Conservation (phyloP, 2,797 vertebrate species). For the Spondyliosoma cantharus region DNA sequence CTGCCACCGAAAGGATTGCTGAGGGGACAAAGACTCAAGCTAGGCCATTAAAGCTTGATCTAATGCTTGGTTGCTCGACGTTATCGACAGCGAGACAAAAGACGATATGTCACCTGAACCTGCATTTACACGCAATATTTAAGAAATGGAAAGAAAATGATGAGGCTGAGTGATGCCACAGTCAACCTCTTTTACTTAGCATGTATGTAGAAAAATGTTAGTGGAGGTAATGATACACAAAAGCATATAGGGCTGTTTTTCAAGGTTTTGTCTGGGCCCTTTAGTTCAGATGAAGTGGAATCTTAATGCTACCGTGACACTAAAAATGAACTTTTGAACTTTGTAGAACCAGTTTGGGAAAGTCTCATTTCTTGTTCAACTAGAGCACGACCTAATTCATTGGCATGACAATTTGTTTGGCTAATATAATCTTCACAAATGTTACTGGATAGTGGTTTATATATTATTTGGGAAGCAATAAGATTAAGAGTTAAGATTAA, state of each 20-base stretch:
- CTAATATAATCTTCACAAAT: neutral
- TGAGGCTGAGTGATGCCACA: neutral
- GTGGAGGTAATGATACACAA: neutral
- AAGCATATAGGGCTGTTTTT: neutral
- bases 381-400: neutral
- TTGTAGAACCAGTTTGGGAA: neutral
- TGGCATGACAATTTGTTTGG: neutral
- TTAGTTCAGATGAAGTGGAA: conserved; percentile 1
- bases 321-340: neutral
- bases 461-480: neutral
- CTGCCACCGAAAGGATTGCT: conserved; percentile 14
- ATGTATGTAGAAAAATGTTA: neutral
- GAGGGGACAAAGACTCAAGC: conserved; percentile 29
- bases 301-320: neutral
- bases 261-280: neutral
- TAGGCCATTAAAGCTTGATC: conserved; percentile 40
- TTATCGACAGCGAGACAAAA: conserved; percentile 41
- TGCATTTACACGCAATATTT: conserved; percentile 7
- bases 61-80: conserved; percentile 31
- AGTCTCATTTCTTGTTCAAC: no score
- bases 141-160: neutral
- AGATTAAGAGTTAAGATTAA: no score
- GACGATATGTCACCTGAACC: neutral
- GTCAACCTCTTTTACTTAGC: neutral
- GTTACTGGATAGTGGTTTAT: neutral